Conservation (phyloP, 2,797 vertebrate species). For the Bovichtus variegatus region DNA sequence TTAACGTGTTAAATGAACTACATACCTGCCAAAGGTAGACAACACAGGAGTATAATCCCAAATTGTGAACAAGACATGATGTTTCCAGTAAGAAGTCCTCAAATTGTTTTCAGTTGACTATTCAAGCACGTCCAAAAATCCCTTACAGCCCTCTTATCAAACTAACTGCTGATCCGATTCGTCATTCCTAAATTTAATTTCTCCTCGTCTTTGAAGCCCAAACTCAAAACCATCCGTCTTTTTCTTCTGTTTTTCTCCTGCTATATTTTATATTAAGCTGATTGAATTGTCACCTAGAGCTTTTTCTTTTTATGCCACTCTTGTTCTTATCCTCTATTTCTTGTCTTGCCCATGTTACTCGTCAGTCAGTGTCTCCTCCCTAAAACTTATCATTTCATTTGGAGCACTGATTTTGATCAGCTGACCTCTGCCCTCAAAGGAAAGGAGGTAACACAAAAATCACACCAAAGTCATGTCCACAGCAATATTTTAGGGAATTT, state of each 20-base stretch:
- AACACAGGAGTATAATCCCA: conserved; percentile 61
- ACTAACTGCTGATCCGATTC: conserved; percentile 17
- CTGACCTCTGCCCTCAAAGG: conserved; percentile 56
- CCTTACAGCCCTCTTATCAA: neutral
- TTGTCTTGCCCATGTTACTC: neutral
- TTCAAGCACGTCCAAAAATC: neutral
- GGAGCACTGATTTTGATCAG: conserved; percentile 46
- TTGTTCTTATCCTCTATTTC: neutral
- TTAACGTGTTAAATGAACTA: neutral
- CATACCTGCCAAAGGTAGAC: conserved; percentile 78
- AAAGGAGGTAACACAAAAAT: no score
- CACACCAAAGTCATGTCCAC: neutral
- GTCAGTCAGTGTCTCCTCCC: conserved; percentile 38
- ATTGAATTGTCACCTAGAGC: neutral
- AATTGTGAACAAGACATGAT: conserved; percentile 68
- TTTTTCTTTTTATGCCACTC: conserved; percentile 12
- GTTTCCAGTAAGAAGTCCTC: conserved; percentile 24
- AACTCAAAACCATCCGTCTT: neutral
- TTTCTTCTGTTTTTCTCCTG: neutral
- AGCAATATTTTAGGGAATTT: neutral
- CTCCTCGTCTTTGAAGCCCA: neutral
- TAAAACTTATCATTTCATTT: conserved; percentile 56
- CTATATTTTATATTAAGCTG: neutral
- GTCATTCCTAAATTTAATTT: conserved; percentile 41
- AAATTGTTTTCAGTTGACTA: conserved; percentile 7